Conservation (phyloP, 2,797 vertebrate species). For the Setipinna tenuifilis region DNA sequence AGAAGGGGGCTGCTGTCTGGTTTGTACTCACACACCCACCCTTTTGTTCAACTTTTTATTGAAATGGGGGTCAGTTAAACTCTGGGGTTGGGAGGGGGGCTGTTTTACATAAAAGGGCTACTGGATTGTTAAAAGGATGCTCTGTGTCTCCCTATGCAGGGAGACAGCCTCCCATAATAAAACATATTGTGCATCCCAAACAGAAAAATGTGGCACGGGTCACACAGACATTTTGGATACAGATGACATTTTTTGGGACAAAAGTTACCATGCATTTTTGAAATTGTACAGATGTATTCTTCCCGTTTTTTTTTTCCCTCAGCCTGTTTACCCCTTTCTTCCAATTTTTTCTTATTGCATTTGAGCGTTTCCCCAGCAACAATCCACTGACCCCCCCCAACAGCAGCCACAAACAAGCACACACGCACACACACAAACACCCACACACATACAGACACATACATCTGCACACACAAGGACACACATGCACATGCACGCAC, state of each 20-base stretch:
- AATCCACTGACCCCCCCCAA: background rate
- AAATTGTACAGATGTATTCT: constrained; percentile 16
- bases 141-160: constrained; percentile 45
- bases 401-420: constrained; percentile 34
- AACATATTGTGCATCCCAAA: constrained; percentile 49
- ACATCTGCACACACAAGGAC: no score
- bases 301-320: constrained; percentile 13
- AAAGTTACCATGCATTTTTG: constrained; percentile 43
- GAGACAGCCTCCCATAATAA: constrained; percentile 50
- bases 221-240: constrained; percentile 49
- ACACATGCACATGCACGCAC: background rate
- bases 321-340: constrained; percentile 25
- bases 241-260: constrained; percentile 38
- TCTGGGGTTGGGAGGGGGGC: constrained; percentile 63
- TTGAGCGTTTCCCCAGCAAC: constrained; percentile 37
- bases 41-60: constrained; percentile 73
- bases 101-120: constrained; percentile 55
- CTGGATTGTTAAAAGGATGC: constrained; percentile 54
- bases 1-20: constrained; percentile 68
- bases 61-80: constrained; percentile 69
- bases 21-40: constrained; percentile 63
- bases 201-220: constrained; percentile 49
- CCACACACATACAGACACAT: no score
- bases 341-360: constrained; percentile 31
- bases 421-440: no score